These are phyloP conservation scores for Scaptomyza flava DNA, from an alignment of 2,888 invertebrate species.

Conservation along the genomic window DNA sequence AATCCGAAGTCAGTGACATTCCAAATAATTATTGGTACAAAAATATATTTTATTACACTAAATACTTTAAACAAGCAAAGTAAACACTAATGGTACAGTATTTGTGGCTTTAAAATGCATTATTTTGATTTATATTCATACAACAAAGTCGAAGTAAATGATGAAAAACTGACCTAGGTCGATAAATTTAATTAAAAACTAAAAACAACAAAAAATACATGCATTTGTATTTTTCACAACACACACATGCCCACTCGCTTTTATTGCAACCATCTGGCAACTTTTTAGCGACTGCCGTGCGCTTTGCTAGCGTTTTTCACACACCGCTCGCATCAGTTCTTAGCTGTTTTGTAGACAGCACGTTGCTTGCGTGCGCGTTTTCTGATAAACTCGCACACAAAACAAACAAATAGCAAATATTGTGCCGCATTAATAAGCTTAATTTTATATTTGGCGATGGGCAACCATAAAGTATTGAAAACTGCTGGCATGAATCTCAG, in stretches of 20 bases:
- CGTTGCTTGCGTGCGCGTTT: conserved; percentile 52
- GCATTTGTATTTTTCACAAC: neutral
- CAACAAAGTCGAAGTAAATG: too few relatives aligned
- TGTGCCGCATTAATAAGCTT: conserved; percentile 23
- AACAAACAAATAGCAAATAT: neutral
- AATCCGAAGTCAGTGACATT: too few relatives aligned
- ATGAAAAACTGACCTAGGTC: conserved; percentile 1
- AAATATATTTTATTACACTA: too few relatives aligned
- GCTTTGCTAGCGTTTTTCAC: conserved; percentile 59
- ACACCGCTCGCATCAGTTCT: conserved; percentile 40
- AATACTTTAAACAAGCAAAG: too few relatives aligned
- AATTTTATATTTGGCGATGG: conserved; percentile 46
- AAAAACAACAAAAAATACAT: neutral
- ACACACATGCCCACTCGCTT: neutral
- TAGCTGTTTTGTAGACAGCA: conserved; percentile 55
- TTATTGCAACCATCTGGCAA: conserved; percentile 40
- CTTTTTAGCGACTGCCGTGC: conserved; percentile 41
- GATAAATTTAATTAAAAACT: neutral
- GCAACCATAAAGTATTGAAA: conserved; percentile 67
- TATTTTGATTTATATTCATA: too few relatives aligned
- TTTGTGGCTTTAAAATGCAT: too few relatives aligned
- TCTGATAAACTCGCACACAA: conserved; percentile 19
- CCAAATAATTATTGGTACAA: too few relatives aligned
- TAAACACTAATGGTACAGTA: too few relatives aligned
- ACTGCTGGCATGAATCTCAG: conserved; percentile 57